Percentiles rank a stretch among this genome's conserved stretches.
These are phyloP conservation scores for Rhaphigaster nebulosa DNA, from an alignment of 2,888 invertebrate genomes.

Conservation along the genomic window DNA sequence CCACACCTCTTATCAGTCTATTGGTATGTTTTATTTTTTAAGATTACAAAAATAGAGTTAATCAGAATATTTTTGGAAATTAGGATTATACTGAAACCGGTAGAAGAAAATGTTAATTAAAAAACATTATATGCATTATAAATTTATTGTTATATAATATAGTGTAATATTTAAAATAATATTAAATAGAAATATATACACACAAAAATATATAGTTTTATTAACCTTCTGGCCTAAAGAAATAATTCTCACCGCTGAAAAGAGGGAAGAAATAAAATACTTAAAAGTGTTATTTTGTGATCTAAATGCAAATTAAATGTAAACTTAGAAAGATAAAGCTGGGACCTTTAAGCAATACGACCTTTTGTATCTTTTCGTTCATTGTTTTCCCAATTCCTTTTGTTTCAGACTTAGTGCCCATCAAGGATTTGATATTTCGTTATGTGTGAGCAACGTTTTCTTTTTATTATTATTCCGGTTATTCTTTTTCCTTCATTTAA, in stretches of 20 bases:
- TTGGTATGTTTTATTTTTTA: no score
- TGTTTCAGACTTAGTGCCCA: background rate
- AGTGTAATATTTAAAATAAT: no score
- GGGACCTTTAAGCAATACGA: background rate
- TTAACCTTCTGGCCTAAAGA: background rate
- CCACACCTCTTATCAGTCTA: no score
- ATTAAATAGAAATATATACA: background rate
- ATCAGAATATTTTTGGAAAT: no score
- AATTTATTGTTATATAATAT: no score
- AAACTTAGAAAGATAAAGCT: conserved; percentile 3
- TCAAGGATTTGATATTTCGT: background rate
- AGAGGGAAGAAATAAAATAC: background rate
- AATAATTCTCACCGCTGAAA: background rate
- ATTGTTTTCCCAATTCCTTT: conserved; percentile 17
- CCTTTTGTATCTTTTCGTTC: background rate
- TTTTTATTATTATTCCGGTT: background rate
- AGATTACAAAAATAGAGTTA: no score
- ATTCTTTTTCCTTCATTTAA: background rate
- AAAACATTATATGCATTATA: no score
- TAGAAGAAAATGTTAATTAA: no score
- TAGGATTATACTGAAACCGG: no score
- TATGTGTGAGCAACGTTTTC: background rate
- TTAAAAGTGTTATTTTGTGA: conserved; percentile 10
- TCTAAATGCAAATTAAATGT: conserved; percentile 36
- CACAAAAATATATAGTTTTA: background rate